Evolutionary conservation across 2,113 vertebrate genomes (phyloP).

Genomic region (Malurus alboscapulatus): DNA sequence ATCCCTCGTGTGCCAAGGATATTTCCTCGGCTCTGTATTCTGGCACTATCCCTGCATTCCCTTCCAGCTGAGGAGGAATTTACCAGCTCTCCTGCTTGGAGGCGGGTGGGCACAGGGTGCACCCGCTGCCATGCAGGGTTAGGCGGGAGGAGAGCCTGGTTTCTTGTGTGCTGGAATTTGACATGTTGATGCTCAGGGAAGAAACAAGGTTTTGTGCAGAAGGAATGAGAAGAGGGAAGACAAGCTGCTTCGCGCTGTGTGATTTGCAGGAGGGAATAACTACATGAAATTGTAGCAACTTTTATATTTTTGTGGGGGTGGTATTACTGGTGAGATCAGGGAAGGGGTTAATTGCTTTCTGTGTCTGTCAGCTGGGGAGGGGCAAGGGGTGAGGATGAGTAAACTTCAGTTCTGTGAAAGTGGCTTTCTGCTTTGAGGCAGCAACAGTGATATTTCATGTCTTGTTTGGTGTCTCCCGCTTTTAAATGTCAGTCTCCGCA

Average conservation of each 20-base stretch:
- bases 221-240: not conserved
- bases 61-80: not conserved
- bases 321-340: not conserved
- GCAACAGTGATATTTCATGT: slow-evolving; percentile 74
- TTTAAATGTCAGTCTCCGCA: slow-evolving; percentile 79
- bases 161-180: not conserved
- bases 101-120: not conserved
- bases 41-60: not conserved
- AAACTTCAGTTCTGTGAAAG: slow-evolving; percentile 46
- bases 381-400: not conserved
- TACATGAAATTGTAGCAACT: not conserved
- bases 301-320: not conserved
- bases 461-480: slow-evolving; percentile 66
- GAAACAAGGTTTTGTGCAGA: not conserved
- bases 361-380: not conserved
- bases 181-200: not conserved
- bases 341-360: slow-evolving; percentile 22
- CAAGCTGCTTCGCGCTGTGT: rapidly evolving
- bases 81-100: not conserved
- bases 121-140: not conserved
- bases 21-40: not conserved
- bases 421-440: slow-evolving; percentile 68
- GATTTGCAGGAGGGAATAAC: not conserved
- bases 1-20: not conserved
- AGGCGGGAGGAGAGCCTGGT: not conserved